phyloP scores from a whole-genome alignment of 2,888 invertebrate species.

The Agrochola circellaris region DNA sequence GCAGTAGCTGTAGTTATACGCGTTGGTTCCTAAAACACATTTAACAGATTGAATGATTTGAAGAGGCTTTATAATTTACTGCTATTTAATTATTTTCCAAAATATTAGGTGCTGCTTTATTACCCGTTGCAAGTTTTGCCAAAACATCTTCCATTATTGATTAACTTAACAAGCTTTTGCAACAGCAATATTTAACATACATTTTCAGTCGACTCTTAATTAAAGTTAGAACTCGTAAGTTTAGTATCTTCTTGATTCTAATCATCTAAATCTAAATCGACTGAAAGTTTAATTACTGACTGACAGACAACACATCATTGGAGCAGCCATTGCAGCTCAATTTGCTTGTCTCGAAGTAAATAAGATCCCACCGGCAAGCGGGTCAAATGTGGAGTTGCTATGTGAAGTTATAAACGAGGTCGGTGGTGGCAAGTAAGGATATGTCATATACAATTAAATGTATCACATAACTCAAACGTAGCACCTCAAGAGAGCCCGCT shows the following conservation, averaged over 20 bases:
- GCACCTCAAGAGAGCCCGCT: no score
- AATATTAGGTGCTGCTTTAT: no score
- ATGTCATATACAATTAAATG: no score
- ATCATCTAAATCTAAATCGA: neutral
- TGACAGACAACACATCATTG: neutral
- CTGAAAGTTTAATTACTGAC: neutral
- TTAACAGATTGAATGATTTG: no score
- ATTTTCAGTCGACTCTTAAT: neutral
- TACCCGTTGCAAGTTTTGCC: no score
- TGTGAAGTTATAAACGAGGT: neutral
- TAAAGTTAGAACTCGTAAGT: neutral
- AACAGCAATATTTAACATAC: neutral
- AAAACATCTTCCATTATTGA: no score
- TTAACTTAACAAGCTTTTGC: neutral
- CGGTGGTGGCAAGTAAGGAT: neutral
- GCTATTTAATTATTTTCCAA: no score
- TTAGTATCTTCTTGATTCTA: neutral
- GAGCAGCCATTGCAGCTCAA: neutral
- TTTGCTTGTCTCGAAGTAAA: neutral
- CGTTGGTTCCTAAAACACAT: no score
- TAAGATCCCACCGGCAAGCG: neutral
- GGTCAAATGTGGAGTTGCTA: neutral
- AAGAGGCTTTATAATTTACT: no score
- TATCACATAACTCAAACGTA: no score
- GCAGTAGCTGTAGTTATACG: no score